These are phyloP conservation scores for Drosophila watanabei DNA, from an alignment of 1,140 invertebrate species.

Conservation along the genomic window DNA sequence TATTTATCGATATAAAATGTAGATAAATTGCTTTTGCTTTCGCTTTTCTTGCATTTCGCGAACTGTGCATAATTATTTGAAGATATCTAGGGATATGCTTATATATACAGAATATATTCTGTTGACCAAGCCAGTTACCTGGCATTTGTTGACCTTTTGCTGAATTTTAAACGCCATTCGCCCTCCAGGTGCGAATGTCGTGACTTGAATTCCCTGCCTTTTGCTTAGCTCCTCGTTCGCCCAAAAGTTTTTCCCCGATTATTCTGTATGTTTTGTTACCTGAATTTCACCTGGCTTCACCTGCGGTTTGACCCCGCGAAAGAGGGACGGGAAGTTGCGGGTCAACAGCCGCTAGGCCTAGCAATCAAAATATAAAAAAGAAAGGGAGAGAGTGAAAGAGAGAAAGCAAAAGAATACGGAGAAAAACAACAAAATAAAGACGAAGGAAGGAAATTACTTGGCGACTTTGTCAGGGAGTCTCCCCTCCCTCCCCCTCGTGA, in stretches of 20 bases:
- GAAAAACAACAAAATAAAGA: not conserved
- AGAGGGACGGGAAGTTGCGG: constrained; percentile 5
- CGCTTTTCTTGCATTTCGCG: not conserved
- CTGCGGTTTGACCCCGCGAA: constrained; percentile 20
- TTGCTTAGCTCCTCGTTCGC: constrained; percentile 7
- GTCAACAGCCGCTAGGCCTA: constrained; percentile 45
- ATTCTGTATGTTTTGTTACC: constrained; percentile 6
- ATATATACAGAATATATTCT: constrained; percentile 3
- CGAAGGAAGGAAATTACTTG: constrained; percentile 25
- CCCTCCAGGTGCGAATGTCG: constrained; percentile 67
- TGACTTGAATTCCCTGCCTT: constrained; percentile 65
- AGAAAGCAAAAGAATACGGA: not conserved
- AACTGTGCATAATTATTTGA: constrained; percentile 13
- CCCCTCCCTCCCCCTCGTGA: not conserved
- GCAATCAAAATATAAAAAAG: constrained; percentile 28
- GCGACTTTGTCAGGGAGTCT: not conserved
- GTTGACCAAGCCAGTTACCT: constrained; percentile 35
- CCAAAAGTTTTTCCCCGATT: constrained; percentile 31
- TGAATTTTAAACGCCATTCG: constrained; percentile 66
- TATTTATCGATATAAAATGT: not conserved
- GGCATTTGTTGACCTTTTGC: constrained; percentile 47
- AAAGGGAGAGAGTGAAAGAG: not conserved
- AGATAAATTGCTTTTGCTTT: not conserved
- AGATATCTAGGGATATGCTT: constrained; percentile 17
- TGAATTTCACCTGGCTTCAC: constrained; percentile 8